Evolutionary conservation across 2,113 vertebrate species (phyloP).

Genomic region (Bufo bufo): DNA sequence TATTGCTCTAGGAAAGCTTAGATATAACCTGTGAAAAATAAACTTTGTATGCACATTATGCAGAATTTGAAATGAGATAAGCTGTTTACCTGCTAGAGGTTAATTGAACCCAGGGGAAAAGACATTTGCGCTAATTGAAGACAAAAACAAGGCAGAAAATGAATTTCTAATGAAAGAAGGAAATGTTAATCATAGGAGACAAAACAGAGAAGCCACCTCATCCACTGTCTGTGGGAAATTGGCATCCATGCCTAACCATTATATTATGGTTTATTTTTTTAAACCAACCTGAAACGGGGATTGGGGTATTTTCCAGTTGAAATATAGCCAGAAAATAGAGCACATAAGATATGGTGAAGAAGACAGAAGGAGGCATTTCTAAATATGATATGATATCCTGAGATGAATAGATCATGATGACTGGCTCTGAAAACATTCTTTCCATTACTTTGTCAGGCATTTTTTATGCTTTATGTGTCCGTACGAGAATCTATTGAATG

Average conservation of each 20-base stretch:
- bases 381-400: no score
- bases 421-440: no score
- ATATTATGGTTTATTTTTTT: neutral
- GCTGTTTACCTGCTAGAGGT: constrained; percentile 56
- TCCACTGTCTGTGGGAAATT: neutral
- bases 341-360: neutral
- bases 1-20: constrained; percentile 38
- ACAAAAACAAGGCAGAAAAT: constrained; percentile 52
- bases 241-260: neutral
- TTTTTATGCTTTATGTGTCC: no score
- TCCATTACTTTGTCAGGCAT: no score
- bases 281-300: neutral
- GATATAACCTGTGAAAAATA: constrained; percentile 44
- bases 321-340: neutral
- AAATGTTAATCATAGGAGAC: constrained; percentile 50
- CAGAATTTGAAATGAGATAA: constrained; percentile 54
- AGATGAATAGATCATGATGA: no score
- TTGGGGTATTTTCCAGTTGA: neutral
- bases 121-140: constrained; percentile 54
- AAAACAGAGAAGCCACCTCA: constrained; percentile 10
- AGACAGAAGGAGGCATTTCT: neutral
- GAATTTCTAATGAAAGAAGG: constrained; percentile 51
- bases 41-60: constrained; percentile 33
- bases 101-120: constrained; percentile 56
- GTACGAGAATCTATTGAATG: no score